Evolutionary conservation across 2,888 invertebrate genomes (phyloP), one percentile per base, ranked within the genome.

Genomic region (Drosophila melanosoma): DNA sequence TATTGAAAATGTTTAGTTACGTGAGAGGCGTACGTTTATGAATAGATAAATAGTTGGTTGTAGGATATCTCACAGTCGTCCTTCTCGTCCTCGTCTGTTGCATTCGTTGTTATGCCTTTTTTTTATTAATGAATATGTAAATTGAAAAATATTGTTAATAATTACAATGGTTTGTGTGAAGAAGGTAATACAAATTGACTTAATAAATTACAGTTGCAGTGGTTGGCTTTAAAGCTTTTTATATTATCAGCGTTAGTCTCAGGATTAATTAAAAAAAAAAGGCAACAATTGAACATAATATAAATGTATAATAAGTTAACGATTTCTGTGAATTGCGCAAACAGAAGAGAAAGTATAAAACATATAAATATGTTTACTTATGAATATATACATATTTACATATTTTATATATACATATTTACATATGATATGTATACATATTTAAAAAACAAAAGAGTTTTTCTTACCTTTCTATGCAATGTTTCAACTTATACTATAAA

Each of bases 161-260:
- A 63, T 66, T 61, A 33, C 62, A 29, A 56, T 12, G n/a, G 15
- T 3, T n/a, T 45, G 10, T n/a, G 29, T 32, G n/a, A 40, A 29
- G 20, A 20, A 15, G 1, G 15, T 15, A 20, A 40, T 52, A 57
- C 52, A 65, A 72, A 35, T 32, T 20, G 20, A 7, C 8, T 1
- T 45, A 10, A 40, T 40, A 2, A 32, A 40, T 51, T 20, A 15
- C 15, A 53, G 11, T 40, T n/a, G 10, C 5, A n/a, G n/a, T 40
- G 23, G 35, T 23, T 10, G 20, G 35, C 11, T 12, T 56, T 32
- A 15, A 58, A 17, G 11, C 15, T 20, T 4, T 7, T 26, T 12
- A 38, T n/a, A 26, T 0, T 45, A 4, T 49, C 5, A 10, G 17
- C 4, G 26, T 3, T 45, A 23, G 15, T 45, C 20, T 20, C 15